Percentiles rank a stretch among this genome's conserved stretches.
Evolutionary conservation across 2,888 invertebrate genomes (phyloP).

Genomic region (Epinotia bilunana): DNA sequence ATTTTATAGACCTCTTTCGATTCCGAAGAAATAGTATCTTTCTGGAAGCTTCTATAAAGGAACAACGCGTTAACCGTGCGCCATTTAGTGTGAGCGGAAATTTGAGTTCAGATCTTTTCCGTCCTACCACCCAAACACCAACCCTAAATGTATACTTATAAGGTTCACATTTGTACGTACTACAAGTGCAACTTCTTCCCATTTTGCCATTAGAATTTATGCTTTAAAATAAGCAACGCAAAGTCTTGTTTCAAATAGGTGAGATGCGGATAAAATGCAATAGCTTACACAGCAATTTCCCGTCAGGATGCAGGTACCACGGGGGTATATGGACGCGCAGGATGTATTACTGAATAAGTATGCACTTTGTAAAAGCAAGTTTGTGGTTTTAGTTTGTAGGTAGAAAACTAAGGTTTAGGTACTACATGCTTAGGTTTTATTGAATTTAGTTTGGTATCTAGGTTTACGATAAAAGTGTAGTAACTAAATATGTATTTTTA

Average conservation of each 20-base stretch:
- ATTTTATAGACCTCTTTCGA: conserved; percentile 2
- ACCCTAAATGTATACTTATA: neutral
- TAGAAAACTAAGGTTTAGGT: neutral
- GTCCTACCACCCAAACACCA: neutral
- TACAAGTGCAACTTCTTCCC: neutral
- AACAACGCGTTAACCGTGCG: conserved; percentile 9
- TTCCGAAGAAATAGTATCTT: neutral
- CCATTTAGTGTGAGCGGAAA: conserved; percentile 32
- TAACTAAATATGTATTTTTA: no score
- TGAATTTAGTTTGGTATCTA: no score
- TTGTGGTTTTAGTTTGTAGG: neutral
- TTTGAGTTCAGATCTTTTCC: conserved; percentile 3
- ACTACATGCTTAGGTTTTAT: neutral
- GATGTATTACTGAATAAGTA: conserved; percentile 36
- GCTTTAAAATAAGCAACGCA: neutral
- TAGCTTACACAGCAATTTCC: conserved; percentile 39
- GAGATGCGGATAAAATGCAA: conserved; percentile 13
- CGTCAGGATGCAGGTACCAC: conserved; percentile 20
- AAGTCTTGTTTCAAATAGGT: conserved; percentile 17
- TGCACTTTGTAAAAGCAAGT: conserved; percentile 23
- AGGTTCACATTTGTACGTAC: neutral
- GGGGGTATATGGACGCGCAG: conserved; percentile 32
- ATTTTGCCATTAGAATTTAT: neutral
- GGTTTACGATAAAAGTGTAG: no score
- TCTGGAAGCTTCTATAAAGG: conserved; percentile 7